These are phyloP conservation scores for Nyctibius bracteatus DNA, from an alignment of 2,113 vertebrate species.

Conservation along the genomic window DNA sequence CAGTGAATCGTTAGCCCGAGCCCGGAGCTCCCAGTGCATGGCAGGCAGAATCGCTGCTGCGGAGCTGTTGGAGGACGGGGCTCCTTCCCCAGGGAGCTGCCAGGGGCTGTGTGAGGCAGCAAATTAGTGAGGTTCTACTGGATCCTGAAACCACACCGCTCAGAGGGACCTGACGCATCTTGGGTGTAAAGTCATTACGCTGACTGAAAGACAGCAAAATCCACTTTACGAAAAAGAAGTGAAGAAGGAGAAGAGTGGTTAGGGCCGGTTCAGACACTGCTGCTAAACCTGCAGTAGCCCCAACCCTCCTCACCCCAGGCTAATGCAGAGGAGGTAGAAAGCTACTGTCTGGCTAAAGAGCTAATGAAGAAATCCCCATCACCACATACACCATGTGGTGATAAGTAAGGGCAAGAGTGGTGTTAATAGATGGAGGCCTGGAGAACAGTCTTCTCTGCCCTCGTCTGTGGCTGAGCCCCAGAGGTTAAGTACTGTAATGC, in stretches of 20 bases:
- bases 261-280: conserved; percentile 62
- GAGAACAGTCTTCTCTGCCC: background rate
- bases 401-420: background rate
- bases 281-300: background rate
- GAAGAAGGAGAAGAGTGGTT: background rate
- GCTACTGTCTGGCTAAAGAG: background rate
- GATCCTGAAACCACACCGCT: background rate
- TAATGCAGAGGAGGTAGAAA: background rate
- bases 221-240: background rate
- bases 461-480: background rate
- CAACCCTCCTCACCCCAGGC: background rate
- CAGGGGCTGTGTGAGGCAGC: background rate
- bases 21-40: background rate
- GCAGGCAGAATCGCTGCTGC: background rate
- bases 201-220: background rate
- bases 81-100: background rate
- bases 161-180: background rate
- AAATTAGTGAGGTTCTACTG: conserved; percentile 60
- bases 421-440: background rate
- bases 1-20: background rate
- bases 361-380: background rate
- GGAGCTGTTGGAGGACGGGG: accelerated
- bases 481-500: background rate
- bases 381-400: background rate
- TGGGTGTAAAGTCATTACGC: background rate